A percentile compares a stretch with the other conserved stretches of the same genome.
Evolutionary conservation across 2,113 vertebrate genomes (phyloP).

Genomic region (Heptranchias perlo): DNA sequence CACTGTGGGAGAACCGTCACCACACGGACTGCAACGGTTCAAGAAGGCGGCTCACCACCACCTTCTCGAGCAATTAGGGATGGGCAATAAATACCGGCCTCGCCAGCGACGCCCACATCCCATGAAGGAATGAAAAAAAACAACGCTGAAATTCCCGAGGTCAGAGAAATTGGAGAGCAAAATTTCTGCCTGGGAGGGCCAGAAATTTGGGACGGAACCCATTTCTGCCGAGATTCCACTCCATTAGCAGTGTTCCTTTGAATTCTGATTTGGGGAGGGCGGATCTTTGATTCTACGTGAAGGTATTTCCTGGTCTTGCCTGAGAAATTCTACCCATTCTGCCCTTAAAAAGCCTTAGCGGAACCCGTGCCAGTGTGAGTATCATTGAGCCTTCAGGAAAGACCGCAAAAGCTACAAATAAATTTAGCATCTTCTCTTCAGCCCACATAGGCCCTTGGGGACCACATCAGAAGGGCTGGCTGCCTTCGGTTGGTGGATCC

Average conservation of each 20-base stretch:
- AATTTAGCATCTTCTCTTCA: background rate
- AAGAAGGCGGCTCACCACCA: too few species aligned
- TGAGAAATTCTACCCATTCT: background rate
- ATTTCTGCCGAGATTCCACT: background rate
- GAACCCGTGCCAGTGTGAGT: background rate
- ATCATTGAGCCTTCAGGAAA: background rate
- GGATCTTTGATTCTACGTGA: background rate
- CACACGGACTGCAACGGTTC: too few species aligned
- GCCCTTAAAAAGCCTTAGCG: too few species aligned
- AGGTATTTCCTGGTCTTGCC: background rate
- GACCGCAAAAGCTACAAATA: background rate
- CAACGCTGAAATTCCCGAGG: too few species aligned
- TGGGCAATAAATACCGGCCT: too few species aligned
- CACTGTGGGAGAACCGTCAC: too few species aligned
- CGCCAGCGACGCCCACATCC: too few species aligned
- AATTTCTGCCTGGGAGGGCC: background rate
- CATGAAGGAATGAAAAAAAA: too few species aligned
- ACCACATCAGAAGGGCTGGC: too few species aligned
- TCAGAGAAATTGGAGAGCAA: background rate
- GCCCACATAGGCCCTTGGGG: too few species aligned
- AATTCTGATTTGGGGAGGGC: background rate
- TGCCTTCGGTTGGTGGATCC: background rate
- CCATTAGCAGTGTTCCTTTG: background rate
- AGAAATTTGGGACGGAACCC: too few species aligned
- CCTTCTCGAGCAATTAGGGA: too few species aligned